Conservation (phyloP, 1,140 invertebrate species). For the Luehdorfia chinensis region DNA sequence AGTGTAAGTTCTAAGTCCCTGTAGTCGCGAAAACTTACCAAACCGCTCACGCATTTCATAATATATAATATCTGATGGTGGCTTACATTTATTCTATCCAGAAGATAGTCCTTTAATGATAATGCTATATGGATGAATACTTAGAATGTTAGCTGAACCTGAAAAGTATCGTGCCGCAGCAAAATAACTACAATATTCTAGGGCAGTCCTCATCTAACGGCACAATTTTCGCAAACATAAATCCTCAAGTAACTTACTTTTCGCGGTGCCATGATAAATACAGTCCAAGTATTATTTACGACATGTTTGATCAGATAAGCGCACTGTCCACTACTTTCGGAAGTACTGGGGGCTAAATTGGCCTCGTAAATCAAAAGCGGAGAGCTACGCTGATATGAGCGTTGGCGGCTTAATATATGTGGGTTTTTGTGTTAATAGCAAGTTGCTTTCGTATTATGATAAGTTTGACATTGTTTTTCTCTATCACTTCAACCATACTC, state of each 20-base stretch:
- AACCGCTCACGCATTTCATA: no score
- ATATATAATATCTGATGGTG: no score
- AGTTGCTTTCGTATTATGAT: slow-evolving; percentile 17
- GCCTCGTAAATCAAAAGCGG: slow-evolving; percentile 55
- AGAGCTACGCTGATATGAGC: slow-evolving; percentile 36
- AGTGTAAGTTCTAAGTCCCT: no score
- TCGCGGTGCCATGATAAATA: slow-evolving; percentile 59
- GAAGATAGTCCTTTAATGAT: no score
- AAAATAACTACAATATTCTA: no score
- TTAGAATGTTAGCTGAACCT: no score
- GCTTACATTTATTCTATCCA: no score
- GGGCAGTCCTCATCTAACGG: no score
- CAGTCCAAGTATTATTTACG: slow-evolving; percentile 63
- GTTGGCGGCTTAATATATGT: slow-evolving; percentile 24
- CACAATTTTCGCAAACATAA: slow-evolving; percentile 39
- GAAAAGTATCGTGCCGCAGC: no score
- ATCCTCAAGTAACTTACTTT: slow-evolving; percentile 51
- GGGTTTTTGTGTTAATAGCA: slow-evolving; percentile 39
- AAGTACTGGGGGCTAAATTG: slow-evolving; percentile 54
- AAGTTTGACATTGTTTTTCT: background rate
- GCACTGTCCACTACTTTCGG: slow-evolving; percentile 55
- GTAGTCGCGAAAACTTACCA: no score
- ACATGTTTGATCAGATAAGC: slow-evolving; percentile 61
- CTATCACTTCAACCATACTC: background rate
- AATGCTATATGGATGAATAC: no score